These are phyloP conservation scores for Slavum lentiscoides DNA, from an alignment of 2,888 invertebrate species.

Conservation along the genomic window DNA sequence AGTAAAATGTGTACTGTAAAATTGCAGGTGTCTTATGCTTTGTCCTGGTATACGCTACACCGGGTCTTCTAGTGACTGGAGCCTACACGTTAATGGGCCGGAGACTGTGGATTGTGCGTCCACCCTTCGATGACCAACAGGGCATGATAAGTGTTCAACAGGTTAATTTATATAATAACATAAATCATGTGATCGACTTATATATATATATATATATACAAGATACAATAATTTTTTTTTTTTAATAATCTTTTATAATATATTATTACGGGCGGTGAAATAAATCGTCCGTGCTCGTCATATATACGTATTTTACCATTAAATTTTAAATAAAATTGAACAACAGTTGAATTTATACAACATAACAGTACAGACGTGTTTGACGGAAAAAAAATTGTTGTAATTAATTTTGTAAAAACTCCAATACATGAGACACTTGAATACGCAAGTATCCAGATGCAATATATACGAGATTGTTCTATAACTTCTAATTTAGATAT, in stretches of 20 bases:
- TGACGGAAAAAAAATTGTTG: too few species aligned
- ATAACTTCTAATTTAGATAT: too few species aligned
- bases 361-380: too few species aligned
- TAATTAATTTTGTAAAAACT: too few species aligned
- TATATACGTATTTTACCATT: too few species aligned
- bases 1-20: neutral
- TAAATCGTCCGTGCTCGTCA: too few species aligned
- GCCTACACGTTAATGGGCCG: constrained; percentile 72
- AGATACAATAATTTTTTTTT: too few species aligned
- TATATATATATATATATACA: neutral
- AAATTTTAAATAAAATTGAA: too few species aligned
- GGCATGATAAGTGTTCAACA: constrained; percentile 70
- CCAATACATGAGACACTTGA: too few species aligned
- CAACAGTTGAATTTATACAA: too few species aligned
- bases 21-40: constrained; percentile 69
- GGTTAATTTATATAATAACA: constrained; percentile 60
- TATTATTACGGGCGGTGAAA: too few species aligned
- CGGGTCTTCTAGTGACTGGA: constrained; percentile 64
- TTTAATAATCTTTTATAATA: neutral
- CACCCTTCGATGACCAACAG: constrained; percentile 71
- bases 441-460: too few species aligned
- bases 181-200: neutral
- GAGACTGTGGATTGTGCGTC: constrained; percentile 70
- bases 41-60: constrained; percentile 74
- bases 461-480: neutral